A percentile compares a stretch with the other conserved stretches of the same genome.
phyloP scores from a whole-genome alignment of 2,113 vertebrate genomes.

The Centrocercus urophasianus region DNA sequence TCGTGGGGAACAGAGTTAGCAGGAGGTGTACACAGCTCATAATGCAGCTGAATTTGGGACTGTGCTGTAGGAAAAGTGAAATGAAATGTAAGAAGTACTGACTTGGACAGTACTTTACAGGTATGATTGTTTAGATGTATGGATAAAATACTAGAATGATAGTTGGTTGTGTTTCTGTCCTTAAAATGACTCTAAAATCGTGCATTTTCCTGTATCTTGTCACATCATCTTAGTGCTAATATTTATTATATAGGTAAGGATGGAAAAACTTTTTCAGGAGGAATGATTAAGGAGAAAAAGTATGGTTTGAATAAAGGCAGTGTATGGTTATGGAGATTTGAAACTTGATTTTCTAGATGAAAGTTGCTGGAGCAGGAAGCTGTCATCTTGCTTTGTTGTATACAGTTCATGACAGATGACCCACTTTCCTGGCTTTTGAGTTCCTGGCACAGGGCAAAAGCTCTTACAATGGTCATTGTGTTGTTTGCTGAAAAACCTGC shows the following conservation, averaged over 20 bases:
- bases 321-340: not conserved
- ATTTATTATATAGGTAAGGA: not conserved
- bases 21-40: not conserved
- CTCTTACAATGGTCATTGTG: not conserved
- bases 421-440: not conserved
- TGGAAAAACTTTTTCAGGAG: not conserved
- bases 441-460: not conserved
- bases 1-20: not conserved
- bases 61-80: not conserved
- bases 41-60: not conserved
- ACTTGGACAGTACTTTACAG: not conserved
- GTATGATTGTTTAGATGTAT: not conserved
- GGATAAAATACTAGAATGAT: not conserved
- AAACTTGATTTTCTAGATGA: not conserved
- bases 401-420: not conserved
- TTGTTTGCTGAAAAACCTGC: not conserved
- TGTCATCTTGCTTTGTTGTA: not conserved
- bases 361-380: not conserved
- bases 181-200: not conserved
- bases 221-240: not conserved
- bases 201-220: not conserved
- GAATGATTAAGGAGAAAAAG: not conserved
- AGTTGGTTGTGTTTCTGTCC: not conserved
- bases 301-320: not conserved
- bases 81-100: not conserved